Evolutionary conservation across 2,888 invertebrate species (phyloP), one percentile per base, ranked within the genome.

Genomic region (Sclerodermus sp.): DNA sequence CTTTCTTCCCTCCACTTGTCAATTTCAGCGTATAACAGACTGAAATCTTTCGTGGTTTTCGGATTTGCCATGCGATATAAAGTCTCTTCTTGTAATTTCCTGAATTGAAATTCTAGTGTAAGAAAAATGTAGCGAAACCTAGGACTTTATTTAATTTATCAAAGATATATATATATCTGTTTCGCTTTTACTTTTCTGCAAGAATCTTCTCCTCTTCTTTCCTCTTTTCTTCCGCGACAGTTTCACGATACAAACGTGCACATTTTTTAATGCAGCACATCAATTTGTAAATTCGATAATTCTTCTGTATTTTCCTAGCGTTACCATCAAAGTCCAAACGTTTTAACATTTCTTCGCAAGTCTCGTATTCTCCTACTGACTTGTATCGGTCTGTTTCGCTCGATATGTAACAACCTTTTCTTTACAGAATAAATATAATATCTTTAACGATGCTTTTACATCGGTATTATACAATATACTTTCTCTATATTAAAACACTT

Each of bases 21-120:
- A 34, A 87, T 81, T 80, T 85, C 83, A 15, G 84, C 82, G 68
- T 87, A 89, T 1, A 91, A 78, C 79, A 89, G 83, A 60, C 88
- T 87, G 66, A 91, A 91, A 73, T 91, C 91, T 62, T 84, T 83
- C 49, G 85, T 83, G 4, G 86, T 84, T 63, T 83, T 82, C 0
- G 91, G 91, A 69, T 86, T 87, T n/a, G 86, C 85, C 76, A 85
- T 87, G 5, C 85, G 84, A 29, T 85, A 78, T 13, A 87, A 79
- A 66, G 87, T 86, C 30, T 77, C 78, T 30, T 82, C 79, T 55
- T 83, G 76, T 45, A 85, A 80, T 53, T 80, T 80, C 31, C 74
- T 68, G 42, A 1, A 34, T 47, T 30, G 42, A 52, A 45, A 32
- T 36, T 40, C 18, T n/a, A n/a, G n/a, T n/a, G n/a, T n/a, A n/a